Conservation (phyloP, 2,113 vertebrate species). For the Meleagris gallopavo region DNA sequence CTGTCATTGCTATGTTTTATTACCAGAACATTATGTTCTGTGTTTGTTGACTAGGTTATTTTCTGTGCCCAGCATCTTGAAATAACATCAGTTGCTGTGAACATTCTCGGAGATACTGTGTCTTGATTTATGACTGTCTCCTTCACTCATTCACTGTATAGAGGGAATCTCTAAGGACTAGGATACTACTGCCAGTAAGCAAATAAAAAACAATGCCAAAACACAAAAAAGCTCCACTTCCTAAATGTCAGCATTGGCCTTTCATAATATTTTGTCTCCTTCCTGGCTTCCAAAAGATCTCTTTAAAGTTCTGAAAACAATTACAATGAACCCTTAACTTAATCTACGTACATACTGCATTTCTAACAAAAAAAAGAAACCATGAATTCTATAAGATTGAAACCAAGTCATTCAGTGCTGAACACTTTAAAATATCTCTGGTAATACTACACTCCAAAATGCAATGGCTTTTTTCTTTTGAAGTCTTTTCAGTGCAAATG, state of each 20-base stretch:
- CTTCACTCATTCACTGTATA: neutral
- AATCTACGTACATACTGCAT: neutral
- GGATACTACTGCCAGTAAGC: neutral
- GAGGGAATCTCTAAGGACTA: neutral
- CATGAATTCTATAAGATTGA: neutral
- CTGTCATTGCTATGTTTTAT: neutral
- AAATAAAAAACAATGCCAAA: neutral
- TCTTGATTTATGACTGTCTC: neutral
- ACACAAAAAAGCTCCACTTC: neutral
- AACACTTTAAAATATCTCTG: neutral
- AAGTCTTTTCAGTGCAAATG: neutral
- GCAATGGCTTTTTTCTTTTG: neutral
- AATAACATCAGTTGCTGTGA: neutral
- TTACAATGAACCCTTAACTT: neutral
- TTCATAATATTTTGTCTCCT: neutral
- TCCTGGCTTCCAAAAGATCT: neutral
- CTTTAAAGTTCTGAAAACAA: neutral
- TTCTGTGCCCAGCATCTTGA: neutral
- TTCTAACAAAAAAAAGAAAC: neutral
- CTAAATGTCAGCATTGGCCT: neutral
- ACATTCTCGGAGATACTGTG: neutral
- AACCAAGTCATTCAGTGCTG: neutral
- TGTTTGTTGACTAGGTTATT: neutral
- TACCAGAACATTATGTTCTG: neutral
- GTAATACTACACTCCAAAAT: neutral